Evolutionary conservation across 64 coral and sea anemone genomes (phyloP).

Genomic region (Actinia tenebrosa): DNA sequence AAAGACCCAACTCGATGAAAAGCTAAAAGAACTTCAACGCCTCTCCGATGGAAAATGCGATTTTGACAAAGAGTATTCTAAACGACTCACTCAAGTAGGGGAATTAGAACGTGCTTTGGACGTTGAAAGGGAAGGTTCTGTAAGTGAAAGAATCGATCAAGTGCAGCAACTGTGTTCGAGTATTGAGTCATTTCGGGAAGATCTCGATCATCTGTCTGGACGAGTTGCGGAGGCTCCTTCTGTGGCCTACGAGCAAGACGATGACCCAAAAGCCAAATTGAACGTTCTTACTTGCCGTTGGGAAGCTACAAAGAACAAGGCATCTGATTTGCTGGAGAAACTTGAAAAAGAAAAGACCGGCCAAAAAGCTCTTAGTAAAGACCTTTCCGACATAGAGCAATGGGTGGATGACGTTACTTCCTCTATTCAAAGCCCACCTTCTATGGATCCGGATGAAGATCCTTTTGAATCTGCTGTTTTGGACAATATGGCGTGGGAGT

Average conservation of each 20-base stretch:
- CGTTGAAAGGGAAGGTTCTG: neutral
- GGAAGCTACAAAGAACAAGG: conserved; percentile 26
- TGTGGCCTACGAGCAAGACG: conserved; percentile 38
- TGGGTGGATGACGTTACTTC: conserved; percentile 3
- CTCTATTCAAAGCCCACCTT: neutral
- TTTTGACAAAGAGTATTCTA: conserved; percentile 54
- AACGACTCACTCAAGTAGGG: conserved; percentile 19
- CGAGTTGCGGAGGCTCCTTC: conserved; percentile 28
- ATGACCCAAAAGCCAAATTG: conserved; percentile 49
- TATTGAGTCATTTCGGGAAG: conserved; percentile 34
- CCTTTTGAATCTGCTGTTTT: conserved; percentile 41
- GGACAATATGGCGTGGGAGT: neutral
- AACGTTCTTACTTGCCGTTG: conserved; percentile 34
- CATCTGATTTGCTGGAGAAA: conserved; percentile 13
- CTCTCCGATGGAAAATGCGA: conserved; percentile 44
- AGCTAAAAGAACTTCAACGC: conserved; percentile 40
- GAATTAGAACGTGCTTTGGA: conserved; percentile 19
- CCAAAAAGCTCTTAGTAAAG: conserved; percentile 25
- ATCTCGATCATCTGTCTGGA: conserved; percentile 55
- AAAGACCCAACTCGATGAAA: conserved; percentile 35
- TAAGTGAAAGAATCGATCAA: conserved; percentile 36
- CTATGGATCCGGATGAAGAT: neutral
- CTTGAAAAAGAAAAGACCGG: conserved; percentile 29
- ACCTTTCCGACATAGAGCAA: conserved; percentile 34
- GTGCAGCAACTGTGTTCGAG: conserved; percentile 51